Conservation (phyloP, 2,113 vertebrate genomes). For the Camelus bactrianus region DNA sequence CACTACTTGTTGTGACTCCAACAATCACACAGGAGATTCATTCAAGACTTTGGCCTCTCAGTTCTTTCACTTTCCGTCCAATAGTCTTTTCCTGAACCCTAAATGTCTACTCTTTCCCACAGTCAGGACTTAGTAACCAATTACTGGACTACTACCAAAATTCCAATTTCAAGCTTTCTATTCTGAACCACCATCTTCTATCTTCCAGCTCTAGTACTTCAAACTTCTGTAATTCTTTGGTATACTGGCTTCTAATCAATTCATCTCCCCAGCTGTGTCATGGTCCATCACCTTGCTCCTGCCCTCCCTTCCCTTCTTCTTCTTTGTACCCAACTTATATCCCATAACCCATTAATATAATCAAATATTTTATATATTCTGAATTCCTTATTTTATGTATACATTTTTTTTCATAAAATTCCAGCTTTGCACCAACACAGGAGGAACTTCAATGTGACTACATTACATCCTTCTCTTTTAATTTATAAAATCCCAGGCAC, state of each 20-base stretch:
- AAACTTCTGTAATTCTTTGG: background rate
- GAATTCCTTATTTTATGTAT: background rate
- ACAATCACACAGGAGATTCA: background rate
- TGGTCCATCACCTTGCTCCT: background rate
- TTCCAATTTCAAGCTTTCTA: background rate
- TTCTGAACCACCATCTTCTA: background rate
- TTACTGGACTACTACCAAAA: background rate
- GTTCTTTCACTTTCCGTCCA: background rate
- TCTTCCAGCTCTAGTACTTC: background rate
- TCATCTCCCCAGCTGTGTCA: background rate
- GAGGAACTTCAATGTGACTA: background rate
- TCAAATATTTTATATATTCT: background rate
- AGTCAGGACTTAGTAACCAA: background rate
- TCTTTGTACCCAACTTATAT: background rate
- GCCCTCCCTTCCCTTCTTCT: background rate
- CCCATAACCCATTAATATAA: background rate
- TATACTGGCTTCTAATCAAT: background rate
- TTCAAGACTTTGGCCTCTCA: background rate
- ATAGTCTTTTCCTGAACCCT: background rate
- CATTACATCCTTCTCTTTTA: background rate
- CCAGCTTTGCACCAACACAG: background rate
- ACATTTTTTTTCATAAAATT: background rate
- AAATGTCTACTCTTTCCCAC: background rate
- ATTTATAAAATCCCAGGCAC: background rate
- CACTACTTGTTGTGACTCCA: background rate